phyloP scores from a whole-genome alignment of 1,140 invertebrate genomes.

The Idris sp. region DNA sequence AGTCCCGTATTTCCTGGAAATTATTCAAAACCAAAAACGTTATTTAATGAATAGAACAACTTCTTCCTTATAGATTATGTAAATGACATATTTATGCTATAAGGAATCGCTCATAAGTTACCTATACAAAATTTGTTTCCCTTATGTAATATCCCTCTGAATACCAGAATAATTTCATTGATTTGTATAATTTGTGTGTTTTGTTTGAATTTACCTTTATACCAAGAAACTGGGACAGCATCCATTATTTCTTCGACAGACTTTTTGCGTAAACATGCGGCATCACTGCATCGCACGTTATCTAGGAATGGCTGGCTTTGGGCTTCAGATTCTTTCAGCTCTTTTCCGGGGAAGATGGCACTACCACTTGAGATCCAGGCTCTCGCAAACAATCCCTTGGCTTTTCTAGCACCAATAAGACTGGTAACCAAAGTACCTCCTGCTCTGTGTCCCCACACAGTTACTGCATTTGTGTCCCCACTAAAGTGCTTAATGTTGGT shows the following conservation, averaged over 20 bases:
- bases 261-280: constrained; percentile 81
- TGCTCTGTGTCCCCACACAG: constrained; percentile 88
- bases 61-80: too few species aligned
- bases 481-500: constrained; percentile 90
- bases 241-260: constrained; percentile 82
- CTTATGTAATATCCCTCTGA: too few species aligned
- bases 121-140: too few species aligned
- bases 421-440: constrained; percentile 88
- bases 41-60: too few species aligned
- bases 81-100: too few species aligned
- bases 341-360: constrained; percentile 82
- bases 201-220: constrained; percentile 76
- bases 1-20: constrained; percentile 77
- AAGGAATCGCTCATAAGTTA: too few species aligned
- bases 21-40: too few species aligned
- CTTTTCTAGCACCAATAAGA: constrained; percentile 80
- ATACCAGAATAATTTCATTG: too few species aligned
- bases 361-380: constrained; percentile 87
- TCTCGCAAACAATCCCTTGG: constrained; percentile 82
- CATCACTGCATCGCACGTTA: constrained; percentile 77
- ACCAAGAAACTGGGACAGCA: constrained; percentile 84
- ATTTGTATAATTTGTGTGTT: too few species aligned
- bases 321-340: constrained; percentile 81
- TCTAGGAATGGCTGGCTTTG: constrained; percentile 81
- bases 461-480: constrained; percentile 86